A percentile compares a stretch with the other conserved stretches of the same genome.
phyloP scores from a whole-genome alignment of 2,888 invertebrate genomes.

The Lacanobia oleracea region DNA sequence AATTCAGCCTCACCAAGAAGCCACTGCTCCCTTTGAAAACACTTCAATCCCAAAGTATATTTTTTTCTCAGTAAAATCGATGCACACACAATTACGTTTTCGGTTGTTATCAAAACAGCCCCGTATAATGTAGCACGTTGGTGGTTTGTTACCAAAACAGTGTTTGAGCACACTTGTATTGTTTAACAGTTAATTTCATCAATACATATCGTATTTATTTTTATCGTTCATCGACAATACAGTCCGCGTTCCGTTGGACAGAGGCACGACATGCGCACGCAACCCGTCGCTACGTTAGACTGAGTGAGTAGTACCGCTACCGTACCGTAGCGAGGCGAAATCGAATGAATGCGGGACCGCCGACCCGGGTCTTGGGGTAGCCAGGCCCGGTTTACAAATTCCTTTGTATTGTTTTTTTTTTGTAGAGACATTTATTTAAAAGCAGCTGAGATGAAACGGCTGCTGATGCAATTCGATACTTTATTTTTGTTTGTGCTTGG shows the following conservation, averaged over 20 bases:
- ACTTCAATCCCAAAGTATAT: slow-evolving; percentile 50
- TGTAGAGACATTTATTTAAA: neutral
- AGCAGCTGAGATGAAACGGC: neutral
- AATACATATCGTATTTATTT: slow-evolving; percentile 55
- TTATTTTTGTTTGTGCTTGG: neutral
- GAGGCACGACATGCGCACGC: slow-evolving; percentile 24
- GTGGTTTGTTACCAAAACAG: slow-evolving; percentile 34
- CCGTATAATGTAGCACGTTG: slow-evolving; percentile 23
- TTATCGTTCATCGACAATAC: slow-evolving; percentile 36
- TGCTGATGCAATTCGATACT: neutral
- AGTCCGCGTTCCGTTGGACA: slow-evolving; percentile 5
- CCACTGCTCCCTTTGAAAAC: slow-evolving; percentile 52
- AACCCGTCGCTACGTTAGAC: slow-evolving; percentile 42
- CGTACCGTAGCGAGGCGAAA: slow-evolving; percentile 15
- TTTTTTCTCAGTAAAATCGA: slow-evolving; percentile 64
- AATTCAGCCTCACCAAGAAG: neutral
- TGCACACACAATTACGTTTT: slow-evolving; percentile 50
- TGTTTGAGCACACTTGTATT: slow-evolving; percentile 23
- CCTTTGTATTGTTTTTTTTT: slow-evolving; percentile 26
- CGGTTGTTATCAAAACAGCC: slow-evolving; percentile 51
- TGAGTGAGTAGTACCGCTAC: slow-evolving; percentile 5
- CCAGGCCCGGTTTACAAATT: slow-evolving; percentile 25
- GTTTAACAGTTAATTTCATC: slow-evolving; percentile 41
- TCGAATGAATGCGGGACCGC: slow-evolving; percentile 14
- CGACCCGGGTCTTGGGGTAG: slow-evolving; percentile 27